These are phyloP conservation scores for Conomelus anceps DNA, from an alignment of 2,888 invertebrate genomes.

Conservation along the genomic window DNA sequence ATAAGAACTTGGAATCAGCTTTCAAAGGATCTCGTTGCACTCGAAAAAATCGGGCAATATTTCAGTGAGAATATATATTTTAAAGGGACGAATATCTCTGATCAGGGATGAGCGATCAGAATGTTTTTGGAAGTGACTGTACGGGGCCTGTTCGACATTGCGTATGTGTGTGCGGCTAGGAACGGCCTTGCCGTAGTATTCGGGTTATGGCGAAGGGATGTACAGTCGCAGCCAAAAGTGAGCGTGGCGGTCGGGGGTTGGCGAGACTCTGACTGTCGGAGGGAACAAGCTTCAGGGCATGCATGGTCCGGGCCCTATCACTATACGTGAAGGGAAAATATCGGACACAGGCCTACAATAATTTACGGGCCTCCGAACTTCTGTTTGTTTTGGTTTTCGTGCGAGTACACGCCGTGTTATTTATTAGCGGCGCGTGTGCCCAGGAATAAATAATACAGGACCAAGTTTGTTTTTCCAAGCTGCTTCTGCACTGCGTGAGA, in stretches of 20 bases:
- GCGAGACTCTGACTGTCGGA: background rate
- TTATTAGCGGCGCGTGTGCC: background rate
- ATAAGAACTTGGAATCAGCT: too few relatives aligned
- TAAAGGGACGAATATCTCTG: background rate
- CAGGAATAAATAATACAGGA: background rate
- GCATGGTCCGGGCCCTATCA: background rate
- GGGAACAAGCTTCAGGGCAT: background rate
- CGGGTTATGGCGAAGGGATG: background rate
- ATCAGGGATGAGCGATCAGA: background rate
- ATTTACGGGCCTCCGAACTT: constrained; percentile 3
- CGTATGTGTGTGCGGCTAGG: too few relatives aligned
- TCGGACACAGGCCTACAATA: constrained; percentile 7
- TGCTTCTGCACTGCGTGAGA: background rate
- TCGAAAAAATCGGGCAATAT: too few relatives aligned
- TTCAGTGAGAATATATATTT: background rate
- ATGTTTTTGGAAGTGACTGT: background rate
- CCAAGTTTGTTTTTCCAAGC: background rate
- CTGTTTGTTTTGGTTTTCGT: constrained; percentile 11
- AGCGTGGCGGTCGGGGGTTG: background rate
- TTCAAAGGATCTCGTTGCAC: too few relatives aligned
- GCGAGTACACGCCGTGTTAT: background rate
- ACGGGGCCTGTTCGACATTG: background rate
- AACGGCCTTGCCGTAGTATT: background rate
- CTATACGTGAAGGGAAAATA: constrained; percentile 6
- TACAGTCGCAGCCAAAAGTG: background rate